Evolutionary conservation across 2,888 invertebrate genomes (phyloP), one percentile per base, ranked within the genome.

Genomic region (Ophion slaviceki): DNA sequence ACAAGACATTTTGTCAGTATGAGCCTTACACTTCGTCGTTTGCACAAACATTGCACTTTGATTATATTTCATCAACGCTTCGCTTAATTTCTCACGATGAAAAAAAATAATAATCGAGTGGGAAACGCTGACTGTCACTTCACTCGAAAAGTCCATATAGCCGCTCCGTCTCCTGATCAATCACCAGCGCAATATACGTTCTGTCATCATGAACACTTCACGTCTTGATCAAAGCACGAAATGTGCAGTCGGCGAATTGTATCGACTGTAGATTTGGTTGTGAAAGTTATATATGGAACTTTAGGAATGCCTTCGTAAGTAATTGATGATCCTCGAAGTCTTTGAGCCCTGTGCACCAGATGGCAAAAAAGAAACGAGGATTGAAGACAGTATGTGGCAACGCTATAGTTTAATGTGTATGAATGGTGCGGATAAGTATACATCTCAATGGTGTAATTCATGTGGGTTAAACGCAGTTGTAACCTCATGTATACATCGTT

Each of bases 361-460:
- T 32, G 20, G 20, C 40, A 28, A 70, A 70, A 45, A n/a, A 28
- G 45, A 20, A 62, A 36, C 47, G 53, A 59, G n/a, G 20, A 59
- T n/a, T 64, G 3, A 17, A 77, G 47, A 20, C 20, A 36, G 24
- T 57, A 67, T 40, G 20, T 53, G 20, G 36, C 8, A 36, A 77
- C 45, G 3, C 53, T 66, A 8, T 57, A 36, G 53, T 53, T 47
- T 11, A 32, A 57, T 1, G 64, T 10, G n/a, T 36, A 72, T 66
- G 66, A 64, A 66, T 64, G 24, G 24, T 5, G 11, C 45, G 67
- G 24, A 70, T 62, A 67, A 24, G 59, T 28, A 20, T 40, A 78
- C 17, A 64, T 81, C 71, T 74, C 11, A 77, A 85, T 84, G 59
- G 72, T 80, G 80, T 81, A 81, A 74, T 81, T 70, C 68, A 11